A percentile compares a stretch with the other conserved stretches of the same genome.
Conservation (phyloP, 2,113 vertebrate genomes). For the Lamprotornis superbus region DNA sequence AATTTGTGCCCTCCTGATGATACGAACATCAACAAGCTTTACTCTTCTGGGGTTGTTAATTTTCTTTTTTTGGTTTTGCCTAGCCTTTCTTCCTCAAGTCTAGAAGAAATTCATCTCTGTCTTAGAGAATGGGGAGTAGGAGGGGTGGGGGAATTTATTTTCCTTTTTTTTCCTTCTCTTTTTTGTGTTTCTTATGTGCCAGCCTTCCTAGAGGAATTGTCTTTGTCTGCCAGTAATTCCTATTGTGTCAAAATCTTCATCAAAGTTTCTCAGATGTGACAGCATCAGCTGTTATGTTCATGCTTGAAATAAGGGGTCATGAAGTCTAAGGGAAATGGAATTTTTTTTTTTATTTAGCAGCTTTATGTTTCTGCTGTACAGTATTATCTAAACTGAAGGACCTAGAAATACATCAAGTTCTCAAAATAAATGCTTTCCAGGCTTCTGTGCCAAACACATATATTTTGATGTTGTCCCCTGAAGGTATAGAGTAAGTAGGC, state of each 20-base stretch:
- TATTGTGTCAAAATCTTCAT: conserved; percentile 68
- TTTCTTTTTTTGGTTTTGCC: neutral
- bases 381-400: conserved; percentile 36
- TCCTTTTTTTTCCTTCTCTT: neutral
- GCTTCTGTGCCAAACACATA: neutral
- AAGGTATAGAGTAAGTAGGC: neutral
- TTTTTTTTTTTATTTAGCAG: conserved; percentile 36
- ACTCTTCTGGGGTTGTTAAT: neutral
- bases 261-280: conserved; percentile 64
- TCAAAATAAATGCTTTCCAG: conserved; percentile 46
- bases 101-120: conserved; percentile 9
- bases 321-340: conserved; percentile 62
- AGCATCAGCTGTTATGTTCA: conserved; percentile 67
- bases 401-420: conserved; percentile 51
- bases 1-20: neutral
- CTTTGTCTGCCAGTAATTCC: conserved; percentile 64
- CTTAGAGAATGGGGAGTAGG: neutral
- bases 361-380: conserved; percentile 52
- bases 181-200: neutral
- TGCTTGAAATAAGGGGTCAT: conserved; percentile 64
- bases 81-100: neutral
- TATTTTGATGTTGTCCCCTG: conserved; percentile 30
- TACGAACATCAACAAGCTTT: neutral
- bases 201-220: conserved; percentile 52
- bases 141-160: neutral